phyloP scores from a whole-genome alignment of 1,140 invertebrate species.

The Eupristina koningsbergeri region DNA sequence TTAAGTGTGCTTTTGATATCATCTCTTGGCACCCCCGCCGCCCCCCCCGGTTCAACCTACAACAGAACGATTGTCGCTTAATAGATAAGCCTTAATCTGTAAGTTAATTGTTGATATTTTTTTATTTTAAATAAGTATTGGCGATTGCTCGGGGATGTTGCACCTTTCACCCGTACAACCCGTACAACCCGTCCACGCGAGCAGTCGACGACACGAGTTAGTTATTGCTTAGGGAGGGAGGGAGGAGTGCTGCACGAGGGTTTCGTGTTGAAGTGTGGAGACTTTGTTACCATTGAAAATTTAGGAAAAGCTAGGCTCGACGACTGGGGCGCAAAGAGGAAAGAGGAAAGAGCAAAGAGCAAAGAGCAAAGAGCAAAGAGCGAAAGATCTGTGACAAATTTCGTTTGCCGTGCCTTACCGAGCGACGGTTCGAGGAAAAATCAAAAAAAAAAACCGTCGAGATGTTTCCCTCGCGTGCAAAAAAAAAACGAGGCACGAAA shows the following conservation, averaged over 20 bases:
- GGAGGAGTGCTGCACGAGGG: too few relatives aligned
- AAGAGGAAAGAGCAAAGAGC: too few relatives aligned
- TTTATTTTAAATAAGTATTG: not conserved
- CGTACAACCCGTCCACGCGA: not conserved
- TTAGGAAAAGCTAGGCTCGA: too few relatives aligned
- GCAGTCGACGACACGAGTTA: too few relatives aligned
- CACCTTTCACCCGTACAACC: not conserved
- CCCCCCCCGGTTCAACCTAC: too few relatives aligned
- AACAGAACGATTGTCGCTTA: too few relatives aligned
- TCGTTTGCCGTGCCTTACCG: conserved; percentile 9
- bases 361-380: too few relatives aligned
- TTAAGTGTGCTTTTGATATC: not conserved
- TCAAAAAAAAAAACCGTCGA: not conserved
- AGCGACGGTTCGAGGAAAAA: not conserved
- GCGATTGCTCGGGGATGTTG: not conserved
- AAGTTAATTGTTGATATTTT: too few relatives aligned
- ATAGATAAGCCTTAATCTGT: too few relatives aligned
- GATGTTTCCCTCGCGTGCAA: conserved; percentile 12
- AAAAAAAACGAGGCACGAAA: not conserved
- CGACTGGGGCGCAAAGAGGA: too few relatives aligned
- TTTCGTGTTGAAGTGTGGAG: not conserved
- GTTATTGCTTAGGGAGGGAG: too few relatives aligned
- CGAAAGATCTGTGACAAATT: conserved; percentile 13
- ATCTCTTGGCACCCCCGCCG: not conserved
- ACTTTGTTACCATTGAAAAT: not conserved